A percentile compares a stretch with the other conserved stretches of the same genome.
Conservation (phyloP, 2,888 invertebrate genomes). For the Drosophila hamatofila region DNA sequence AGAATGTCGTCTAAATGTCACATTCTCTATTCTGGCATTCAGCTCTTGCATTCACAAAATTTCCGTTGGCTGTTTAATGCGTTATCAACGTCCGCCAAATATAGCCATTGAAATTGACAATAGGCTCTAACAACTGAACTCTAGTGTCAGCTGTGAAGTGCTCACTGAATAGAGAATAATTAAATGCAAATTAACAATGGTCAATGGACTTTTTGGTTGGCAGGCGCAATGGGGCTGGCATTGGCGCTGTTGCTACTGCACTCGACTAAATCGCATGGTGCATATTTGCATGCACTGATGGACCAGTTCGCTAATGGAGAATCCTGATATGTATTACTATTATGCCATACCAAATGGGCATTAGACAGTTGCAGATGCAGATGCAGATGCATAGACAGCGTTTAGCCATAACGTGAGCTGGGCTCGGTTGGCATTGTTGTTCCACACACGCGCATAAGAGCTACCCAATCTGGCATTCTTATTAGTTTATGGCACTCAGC, state of each 20-base stretch:
- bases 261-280: constrained; percentile 10
- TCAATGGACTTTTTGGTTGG: constrained; percentile 12
- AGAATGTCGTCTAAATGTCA: background rate
- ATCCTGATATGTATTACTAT: constrained; percentile 30
- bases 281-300: constrained; percentile 13
- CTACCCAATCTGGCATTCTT: constrained; percentile 24
- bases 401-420: background rate
- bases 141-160: constrained; percentile 87
- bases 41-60: background rate
- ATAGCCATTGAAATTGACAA: constrained; percentile 82
- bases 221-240: background rate
- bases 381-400: background rate
- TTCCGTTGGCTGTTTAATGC: background rate
- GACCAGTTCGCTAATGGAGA: constrained; percentile 28
- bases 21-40: background rate
- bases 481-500: constrained; percentile 30
- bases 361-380: constrained; percentile 17
- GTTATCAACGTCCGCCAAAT: constrained; percentile 13
- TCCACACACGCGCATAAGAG: background rate
- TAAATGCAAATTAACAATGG: constrained; percentile 62
- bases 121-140: constrained; percentile 90
- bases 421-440: constrained; percentile 6
- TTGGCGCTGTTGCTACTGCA: background rate
- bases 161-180: constrained; percentile 86
- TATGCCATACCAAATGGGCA: constrained; percentile 29